Evolutionary conservation across 2,888 invertebrate genomes (phyloP).

Genomic region (Linnaemya vulpina): DNA sequence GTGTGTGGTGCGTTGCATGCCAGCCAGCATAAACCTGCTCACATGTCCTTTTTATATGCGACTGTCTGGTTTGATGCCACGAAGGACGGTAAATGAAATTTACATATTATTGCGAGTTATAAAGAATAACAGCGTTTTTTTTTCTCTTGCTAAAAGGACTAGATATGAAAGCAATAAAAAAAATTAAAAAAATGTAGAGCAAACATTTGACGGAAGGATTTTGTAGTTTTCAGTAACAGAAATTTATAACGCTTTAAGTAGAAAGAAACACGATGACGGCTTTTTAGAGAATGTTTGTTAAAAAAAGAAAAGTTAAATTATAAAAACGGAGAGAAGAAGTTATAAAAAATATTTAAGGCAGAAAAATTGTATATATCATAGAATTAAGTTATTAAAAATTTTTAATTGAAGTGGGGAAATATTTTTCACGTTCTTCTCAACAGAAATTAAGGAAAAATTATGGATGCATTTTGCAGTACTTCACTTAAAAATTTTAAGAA

Average conservation of each 20-base stretch:
- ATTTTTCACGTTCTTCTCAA: too few species aligned
- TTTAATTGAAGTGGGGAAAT: too few species aligned
- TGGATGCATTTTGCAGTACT: too few species aligned
- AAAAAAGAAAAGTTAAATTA: not conserved
- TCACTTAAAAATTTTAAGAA: too few species aligned
- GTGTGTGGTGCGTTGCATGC: conserved; percentile 16
- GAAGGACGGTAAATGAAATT: conserved; percentile 73
- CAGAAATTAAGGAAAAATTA: too few species aligned
- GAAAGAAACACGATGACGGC: conserved; percentile 1
- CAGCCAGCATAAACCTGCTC: conserved; percentile 11
- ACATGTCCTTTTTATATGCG: conserved; percentile 2
- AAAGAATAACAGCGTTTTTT: conserved; percentile 27
- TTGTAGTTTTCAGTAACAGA: conserved; percentile 19
- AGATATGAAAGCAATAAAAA: conserved; percentile 10
- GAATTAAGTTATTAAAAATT: too few species aligned
- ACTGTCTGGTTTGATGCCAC: conserved; percentile 52
- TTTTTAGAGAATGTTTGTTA: not conserved
- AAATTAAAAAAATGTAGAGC: conserved; percentile 55
- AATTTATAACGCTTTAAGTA: conserved; percentile 26
- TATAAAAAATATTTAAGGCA: not conserved
- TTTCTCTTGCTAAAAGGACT: not conserved
- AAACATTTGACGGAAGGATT: conserved; percentile 65
- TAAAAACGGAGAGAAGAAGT: not conserved
- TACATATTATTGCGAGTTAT: conserved; percentile 72
- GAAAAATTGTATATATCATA: not conserved